Evolutionary conservation across 2,113 vertebrate species (phyloP).

Genomic region (Orthonyx spaldingii): DNA sequence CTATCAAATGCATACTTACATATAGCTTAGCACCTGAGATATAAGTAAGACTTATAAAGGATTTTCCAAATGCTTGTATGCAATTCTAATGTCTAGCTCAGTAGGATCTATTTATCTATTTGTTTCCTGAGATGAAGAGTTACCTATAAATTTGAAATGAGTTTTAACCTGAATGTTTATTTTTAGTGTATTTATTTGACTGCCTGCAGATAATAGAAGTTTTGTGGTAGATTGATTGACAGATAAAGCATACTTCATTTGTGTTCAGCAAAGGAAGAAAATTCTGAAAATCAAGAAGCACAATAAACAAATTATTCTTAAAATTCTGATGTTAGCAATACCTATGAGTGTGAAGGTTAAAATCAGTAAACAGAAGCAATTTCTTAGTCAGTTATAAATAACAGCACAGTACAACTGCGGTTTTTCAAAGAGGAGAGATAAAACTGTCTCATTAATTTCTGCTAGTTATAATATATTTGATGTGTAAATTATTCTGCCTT

Average conservation of each 20-base stretch:
- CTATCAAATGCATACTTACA: neutral
- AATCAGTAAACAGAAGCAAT: neutral
- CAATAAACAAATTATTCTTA: neutral
- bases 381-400: neutral
- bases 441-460: neutral
- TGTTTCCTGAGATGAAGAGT: neutral
- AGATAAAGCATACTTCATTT: neutral
- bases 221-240: neutral
- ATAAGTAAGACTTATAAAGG: neutral
- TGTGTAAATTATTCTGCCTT: slow-evolving; percentile 8
- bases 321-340: neutral
- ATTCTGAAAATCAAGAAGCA: neutral
- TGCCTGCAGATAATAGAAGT: neutral
- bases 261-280: neutral
- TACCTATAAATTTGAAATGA: neutral
- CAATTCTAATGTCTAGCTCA: neutral
- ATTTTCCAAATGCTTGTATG: neutral
- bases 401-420: neutral
- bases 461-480: neutral
- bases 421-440: neutral
- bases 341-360: neutral
- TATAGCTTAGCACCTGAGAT: neutral
- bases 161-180: neutral
- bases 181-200: neutral
- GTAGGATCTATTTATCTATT: neutral